Evolutionary conservation across 2,888 invertebrate genomes (phyloP), one percentile per base, ranked within the genome.

Genomic region (Xanthia togata): DNA sequence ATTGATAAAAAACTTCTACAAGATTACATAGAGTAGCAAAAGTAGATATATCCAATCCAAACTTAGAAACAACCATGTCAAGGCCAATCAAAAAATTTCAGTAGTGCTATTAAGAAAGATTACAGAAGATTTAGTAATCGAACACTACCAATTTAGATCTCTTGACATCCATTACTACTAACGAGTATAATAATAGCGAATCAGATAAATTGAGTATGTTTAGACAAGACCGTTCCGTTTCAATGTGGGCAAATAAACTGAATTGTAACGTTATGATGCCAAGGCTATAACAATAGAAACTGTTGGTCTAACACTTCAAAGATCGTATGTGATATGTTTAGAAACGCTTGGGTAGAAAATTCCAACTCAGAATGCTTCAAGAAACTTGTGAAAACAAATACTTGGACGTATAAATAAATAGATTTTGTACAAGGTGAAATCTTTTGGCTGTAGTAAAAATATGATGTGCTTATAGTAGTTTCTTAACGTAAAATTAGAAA

Each of bases 251-350:
- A 94, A 93, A 94, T 93, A 95, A 93, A 93, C 89, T 92, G 70
- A 85, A 80, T 76, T 81, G 82, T 85, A 77, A 88, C 79, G 75
- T 83, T 93, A 92, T 89, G 89, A 86, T 93, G 93, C 92, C 96
- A 96, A 95, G 96, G 95, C 87, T 93, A 84, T 88, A 92, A 94
- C 93, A 95, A 94, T 94, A 91, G 92, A 89, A 91, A 92, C 91
- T 92, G 93, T 94, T 93, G 91, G 89, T 89, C 91, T 90, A 93
- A 92, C 92, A 93, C 91, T 93, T 92, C 85, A 89, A 85, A 81
- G 73, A 90, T 87, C 87, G 82, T 87, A 87, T 87, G 89, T 86
- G 79, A 87, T 82, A 84, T 79, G 87, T 89, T 78, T 81, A 84
- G 82, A 68, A 75, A 80, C 74, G 68, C 53, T 80, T 74, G 63